Base-by-base conservation (phyloP, 1,140 invertebrate species). In the Musca vetustissima region DNA sequence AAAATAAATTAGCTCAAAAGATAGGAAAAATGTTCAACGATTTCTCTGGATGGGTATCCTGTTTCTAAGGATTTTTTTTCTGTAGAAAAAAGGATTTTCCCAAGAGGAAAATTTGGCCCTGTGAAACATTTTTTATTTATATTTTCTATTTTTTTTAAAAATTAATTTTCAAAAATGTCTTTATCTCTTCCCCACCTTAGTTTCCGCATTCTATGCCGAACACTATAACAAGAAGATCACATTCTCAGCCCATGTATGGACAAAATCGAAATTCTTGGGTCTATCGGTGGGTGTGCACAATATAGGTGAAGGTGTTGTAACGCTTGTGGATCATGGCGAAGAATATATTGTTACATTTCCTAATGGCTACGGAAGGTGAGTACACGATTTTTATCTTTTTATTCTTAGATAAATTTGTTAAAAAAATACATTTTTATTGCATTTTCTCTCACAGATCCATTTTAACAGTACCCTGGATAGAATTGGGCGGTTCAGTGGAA, bases 161-260 rank as follows among this genome's bases (percentile, higher is more conserved):
- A n/a, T n/a, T n/a, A n/a, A n/a, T n/a, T n/a, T n/a, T n/a, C n/a
- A n/a, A n/a, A n/a, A n/a, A n/a, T n/a, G n/a, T n/a, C n/a, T n/a
- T n/a, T n/a, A n/a, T n/a, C n/a, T n/a, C n/a, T 70, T 68, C 36
- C 65, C 36, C 21, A 76, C 70, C 66, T n/a, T 76, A 93, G 93
- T 98, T 74, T 97, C 95, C 74, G 97, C 95, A 15, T 98, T 98
- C 85, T 98, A 98, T 87, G 96, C 95, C 64, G 97, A 98, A 84
- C 93, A 97, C 85, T 90, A 90, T 70, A 89, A 91, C 69, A 97
- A 96, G 83, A 88, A 91, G 70, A 95, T 98, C 64, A 91, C 90
- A 79, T 95, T 98, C 83, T 91, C 93, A 76, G 95, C 95, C 7
- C 95, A 95, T 77, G 95, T 98, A 55, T 98, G 95, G 91, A 98